Base-by-base conservation (phyloP, 2,888 invertebrate species). In the Mythimna vitellina region DNA sequence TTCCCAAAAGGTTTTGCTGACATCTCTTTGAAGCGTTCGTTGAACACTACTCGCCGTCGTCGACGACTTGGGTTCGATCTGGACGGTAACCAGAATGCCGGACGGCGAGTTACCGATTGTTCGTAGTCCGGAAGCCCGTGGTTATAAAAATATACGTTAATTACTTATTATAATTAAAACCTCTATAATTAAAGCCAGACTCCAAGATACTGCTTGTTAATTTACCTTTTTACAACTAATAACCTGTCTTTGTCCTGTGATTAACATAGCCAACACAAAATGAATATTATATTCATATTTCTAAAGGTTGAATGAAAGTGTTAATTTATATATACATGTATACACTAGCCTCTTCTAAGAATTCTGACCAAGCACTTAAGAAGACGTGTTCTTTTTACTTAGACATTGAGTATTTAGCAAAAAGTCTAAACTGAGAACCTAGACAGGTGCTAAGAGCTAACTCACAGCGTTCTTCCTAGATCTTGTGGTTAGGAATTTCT, bases 391-490 rank as follows among this genome's bases (percentile, higher is more conserved):
- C 17, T 60, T 49, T 73, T 73, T 17, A 46, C 56, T 65, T 29
- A 29, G 46, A 49, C 61, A 62, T 29, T 1, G 38, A 42, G 54
- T 61, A 56, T 58, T 5, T 54, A 57, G 25, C 63, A 32, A 62
- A 61, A 65, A 62, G 63, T 46, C 1, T 66, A 22, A 67, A 63
- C 76, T 51, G 1, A 49, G 78, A 78, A 70, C 32, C 7, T 20
- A 61, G 25, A 9, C 9, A 22, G 42, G 70, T 65, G 65, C 57
- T 81, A 76, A 78, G 61, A 81, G 76, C n/a, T 56, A 57, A 17
- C 29, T 73, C 35, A 51, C 51, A 8, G 22, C 6, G 29, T 17
- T 61, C 14, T 77, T 73, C 61, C 56, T 63, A 80, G 66, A 42
- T n/a, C 2, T 62, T 58, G 29, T n/a, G 74, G 66, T 64, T 64